phyloP scores from a whole-genome alignment of 2,113 vertebrate species.

The Hemichromis elongatus region DNA sequence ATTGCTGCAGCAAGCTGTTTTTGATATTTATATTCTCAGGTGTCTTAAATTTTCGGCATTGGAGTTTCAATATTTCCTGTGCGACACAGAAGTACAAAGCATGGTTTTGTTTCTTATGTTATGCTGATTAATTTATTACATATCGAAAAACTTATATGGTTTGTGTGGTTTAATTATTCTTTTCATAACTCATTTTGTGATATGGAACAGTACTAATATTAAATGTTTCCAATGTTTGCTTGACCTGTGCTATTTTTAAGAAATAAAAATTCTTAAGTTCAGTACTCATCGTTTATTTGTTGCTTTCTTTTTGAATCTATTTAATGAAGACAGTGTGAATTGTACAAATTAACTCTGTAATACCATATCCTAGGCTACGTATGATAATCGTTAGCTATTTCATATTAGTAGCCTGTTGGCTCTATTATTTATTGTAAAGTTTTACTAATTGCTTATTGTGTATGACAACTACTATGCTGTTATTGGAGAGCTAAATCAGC shows the following conservation, averaged over 20 bases:
- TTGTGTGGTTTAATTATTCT: conserved; percentile 72
- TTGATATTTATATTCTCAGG: conserved; percentile 77
- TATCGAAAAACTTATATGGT: conserved; percentile 51
- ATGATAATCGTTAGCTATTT: not conserved
- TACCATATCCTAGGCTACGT: not conserved
- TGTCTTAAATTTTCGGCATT: conserved; percentile 66
- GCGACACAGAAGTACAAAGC: conserved; percentile 62
- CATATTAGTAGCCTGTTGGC: not conserved
- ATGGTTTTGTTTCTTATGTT: conserved; percentile 61
- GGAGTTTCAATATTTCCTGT: conserved; percentile 62
- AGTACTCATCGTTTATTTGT: not conserved
- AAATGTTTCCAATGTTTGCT: conserved; percentile 70
- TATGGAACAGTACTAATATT: conserved; percentile 70
- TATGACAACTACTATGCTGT: not conserved
- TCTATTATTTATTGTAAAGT: not conserved
- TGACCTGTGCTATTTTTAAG: conserved; percentile 72
- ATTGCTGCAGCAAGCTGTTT: conserved; percentile 66
- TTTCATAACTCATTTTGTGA: conserved; percentile 69
- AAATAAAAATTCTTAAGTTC: conserved; percentile 61
- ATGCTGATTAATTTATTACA: conserved; percentile 76
- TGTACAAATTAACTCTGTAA: not conserved
- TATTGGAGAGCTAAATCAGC: not conserved
- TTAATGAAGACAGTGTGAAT: not conserved
- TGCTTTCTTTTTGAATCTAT: not conserved
- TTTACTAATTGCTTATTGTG: not conserved